phyloP scores from a whole-genome alignment of 2,888 invertebrate species.

The Melanophora roralis region DNA sequence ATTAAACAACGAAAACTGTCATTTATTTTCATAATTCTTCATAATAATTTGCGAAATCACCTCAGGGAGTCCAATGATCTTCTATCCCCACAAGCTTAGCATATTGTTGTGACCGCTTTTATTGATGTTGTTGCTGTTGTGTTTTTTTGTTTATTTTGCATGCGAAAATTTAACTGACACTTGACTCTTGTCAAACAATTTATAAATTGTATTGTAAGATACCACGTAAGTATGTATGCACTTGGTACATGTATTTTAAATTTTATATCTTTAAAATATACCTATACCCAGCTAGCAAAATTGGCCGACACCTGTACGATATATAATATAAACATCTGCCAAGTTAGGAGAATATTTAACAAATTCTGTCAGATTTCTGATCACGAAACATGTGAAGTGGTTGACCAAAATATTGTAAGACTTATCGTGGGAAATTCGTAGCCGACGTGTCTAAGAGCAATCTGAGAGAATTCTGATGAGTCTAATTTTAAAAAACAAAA shows the following conservation, averaged over 20 bases:
- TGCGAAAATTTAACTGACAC: constrained; percentile 56
- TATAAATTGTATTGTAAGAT: constrained; percentile 23
- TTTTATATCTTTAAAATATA: constrained; percentile 1
- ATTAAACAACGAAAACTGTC: constrained; percentile 48
- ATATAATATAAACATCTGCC: no score
- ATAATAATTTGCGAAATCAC: constrained; percentile 63
- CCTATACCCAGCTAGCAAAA: constrained; percentile 7
- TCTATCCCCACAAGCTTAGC: constrained; percentile 25
- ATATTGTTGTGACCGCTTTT: background rate
- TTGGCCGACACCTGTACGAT: no score
- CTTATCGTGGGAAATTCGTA: no score
- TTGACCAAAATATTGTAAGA: no score
- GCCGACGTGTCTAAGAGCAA: no score
- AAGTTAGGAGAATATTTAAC: no score
- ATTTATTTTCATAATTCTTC: constrained; percentile 63
- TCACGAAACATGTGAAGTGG: no score
- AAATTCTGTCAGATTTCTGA: no score
- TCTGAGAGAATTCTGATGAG: no score
- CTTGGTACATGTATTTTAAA: constrained; percentile 1
- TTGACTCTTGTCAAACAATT: constrained; percentile 61
- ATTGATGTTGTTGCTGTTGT: background rate
- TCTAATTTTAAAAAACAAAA: no score
- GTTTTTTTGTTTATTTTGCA: constrained; percentile 11
- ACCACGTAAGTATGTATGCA: no score
- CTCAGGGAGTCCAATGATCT: constrained; percentile 53